These are phyloP conservation scores for Ursus arctos DNA, from an alignment of 2,113 vertebrate species.

Conservation along the genomic window DNA sequence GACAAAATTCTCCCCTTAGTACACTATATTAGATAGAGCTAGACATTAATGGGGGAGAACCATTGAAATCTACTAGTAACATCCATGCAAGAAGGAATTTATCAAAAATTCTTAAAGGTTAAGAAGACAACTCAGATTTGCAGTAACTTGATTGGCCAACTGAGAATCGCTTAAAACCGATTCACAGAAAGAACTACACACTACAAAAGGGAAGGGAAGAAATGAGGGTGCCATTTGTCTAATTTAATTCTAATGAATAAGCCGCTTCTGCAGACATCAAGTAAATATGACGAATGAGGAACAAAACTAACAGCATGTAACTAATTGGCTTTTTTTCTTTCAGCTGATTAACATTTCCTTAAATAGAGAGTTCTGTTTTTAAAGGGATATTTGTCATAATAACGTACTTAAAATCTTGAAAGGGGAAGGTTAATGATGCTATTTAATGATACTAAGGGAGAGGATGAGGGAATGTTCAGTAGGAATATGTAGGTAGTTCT, in stretches of 20 bases:
- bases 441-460: not conserved
- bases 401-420: constrained; percentile 60
- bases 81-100: constrained; percentile 70
- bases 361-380: constrained; percentile 73
- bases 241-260: constrained; percentile 76
- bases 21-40: constrained; percentile 81
- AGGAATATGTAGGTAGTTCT: not conserved
- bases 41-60: constrained; percentile 76
- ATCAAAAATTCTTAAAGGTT: constrained; percentile 39
- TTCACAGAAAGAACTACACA: not conserved
- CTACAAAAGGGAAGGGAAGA: constrained; percentile 43
- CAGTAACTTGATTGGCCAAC: not conserved
- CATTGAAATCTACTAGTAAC: constrained; percentile 70
- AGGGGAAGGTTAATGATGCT: constrained; percentile 47
- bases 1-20: constrained; percentile 69
- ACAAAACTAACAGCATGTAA: constrained; percentile 73
- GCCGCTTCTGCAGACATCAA: constrained; percentile 57
- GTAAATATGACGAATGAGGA: constrained; percentile 56
- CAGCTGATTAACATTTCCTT: constrained; percentile 72
- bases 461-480: not conserved
- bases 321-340: constrained; percentile 81
- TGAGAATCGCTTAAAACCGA: constrained; percentile 36
- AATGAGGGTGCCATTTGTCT: constrained; percentile 64
- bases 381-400: constrained; percentile 69
- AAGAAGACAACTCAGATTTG: constrained; percentile 16